A percentile compares a stretch with the other conserved stretches of the same genome.
These are phyloP conservation scores for Prunella fulvescens DNA, from an alignment of 2,113 vertebrate genomes.

Conservation along the genomic window DNA sequence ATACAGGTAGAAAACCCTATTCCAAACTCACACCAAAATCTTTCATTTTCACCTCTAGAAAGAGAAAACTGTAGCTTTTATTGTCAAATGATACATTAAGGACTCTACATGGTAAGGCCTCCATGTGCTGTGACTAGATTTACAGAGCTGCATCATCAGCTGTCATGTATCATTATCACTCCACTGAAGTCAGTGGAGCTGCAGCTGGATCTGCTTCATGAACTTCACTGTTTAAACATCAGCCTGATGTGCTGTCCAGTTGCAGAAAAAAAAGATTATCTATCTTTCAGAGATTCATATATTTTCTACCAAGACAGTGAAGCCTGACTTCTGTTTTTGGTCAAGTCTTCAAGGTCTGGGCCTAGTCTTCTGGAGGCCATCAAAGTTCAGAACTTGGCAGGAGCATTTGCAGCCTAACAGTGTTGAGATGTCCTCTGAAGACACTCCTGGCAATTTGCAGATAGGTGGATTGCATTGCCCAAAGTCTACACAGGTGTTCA, in stretches of 20 bases:
- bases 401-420: background rate
- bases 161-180: background rate
- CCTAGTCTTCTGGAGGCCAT: background rate
- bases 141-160: background rate
- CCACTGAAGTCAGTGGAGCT: background rate
- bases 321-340: background rate
- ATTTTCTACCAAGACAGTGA: background rate
- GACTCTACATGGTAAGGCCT: background rate
- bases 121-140: background rate
- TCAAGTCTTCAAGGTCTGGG: background rate
- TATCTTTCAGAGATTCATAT: background rate
- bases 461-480: background rate
- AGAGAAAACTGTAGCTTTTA: background rate
- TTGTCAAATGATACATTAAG: background rate
- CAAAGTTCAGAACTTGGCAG: background rate
- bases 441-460: background rate
- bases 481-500: background rate
- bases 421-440: background rate
- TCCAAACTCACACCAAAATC: background rate
- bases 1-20: background rate
- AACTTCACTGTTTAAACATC: background rate
- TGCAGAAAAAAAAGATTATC: background rate
- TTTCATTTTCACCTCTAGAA: background rate
- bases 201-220: background rate
- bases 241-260: background rate